Base-by-base conservation (phyloP, 2,797 vertebrate genomes). In the Acrossocheilus wenchowensis region DNA sequence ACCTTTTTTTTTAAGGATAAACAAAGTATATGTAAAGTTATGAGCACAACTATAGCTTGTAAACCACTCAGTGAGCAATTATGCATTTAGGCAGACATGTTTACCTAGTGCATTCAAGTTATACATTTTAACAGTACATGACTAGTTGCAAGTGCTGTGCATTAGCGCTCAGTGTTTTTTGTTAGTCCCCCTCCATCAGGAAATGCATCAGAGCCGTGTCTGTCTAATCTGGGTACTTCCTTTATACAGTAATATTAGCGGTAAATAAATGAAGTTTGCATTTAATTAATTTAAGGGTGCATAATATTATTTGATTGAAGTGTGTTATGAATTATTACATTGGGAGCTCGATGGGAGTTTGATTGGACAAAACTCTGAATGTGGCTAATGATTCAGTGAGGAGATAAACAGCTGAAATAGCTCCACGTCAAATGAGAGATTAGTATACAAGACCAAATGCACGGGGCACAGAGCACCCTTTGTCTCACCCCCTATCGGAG, bases 401-500 rank as follows among this genome's bases (percentile, higher is more conserved):
- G 87, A 89, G 90, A 93, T 88, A 93, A 93, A 91, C 92, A 92
- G 91, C 90, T 90, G 90, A 93, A 92, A 89, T 83, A 81, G 90
- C 88, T 87, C 78, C 41, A 86, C 6, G 62, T 89, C 60, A 86
- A 90, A 83, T 84, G 68, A 88, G 88, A 88, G 87, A 89, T 88
- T 91, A 92, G 92, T 88, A 89, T 82, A 89, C 87, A 87, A 88
- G 92, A 93, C 90, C 73, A 91, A 92, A 90, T 88, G 91, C 86
- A 89, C 48, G 89, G 95, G 92, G 94, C 94, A 95, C 64, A 95
- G 95, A 95, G 96, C 94, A 96, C 93, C 95, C 94, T 95, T 96
- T 96, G 96, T 97, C 96, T 96, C 95, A 95, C 93, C 92, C 95
- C 93, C 94, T 83, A 95, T 95, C 95, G 96, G 96, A 94, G 94